Percentiles rank a stretch among this genome's conserved stretches.
phyloP scores from a whole-genome alignment of 2,888 invertebrate genomes.

The Tipula confusa region DNA sequence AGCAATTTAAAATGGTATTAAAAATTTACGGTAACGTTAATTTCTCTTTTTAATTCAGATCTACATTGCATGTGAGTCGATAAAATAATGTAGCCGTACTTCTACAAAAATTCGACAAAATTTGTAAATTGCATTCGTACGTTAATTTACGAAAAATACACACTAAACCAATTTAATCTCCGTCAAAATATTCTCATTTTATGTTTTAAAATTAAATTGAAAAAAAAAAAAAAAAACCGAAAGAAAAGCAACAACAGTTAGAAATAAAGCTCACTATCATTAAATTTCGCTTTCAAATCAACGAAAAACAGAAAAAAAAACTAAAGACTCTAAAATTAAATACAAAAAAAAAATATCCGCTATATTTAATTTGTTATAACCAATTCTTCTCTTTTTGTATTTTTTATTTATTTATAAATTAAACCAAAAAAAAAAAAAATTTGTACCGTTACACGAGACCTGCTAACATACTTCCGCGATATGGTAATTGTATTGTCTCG shows the following conservation, averaged over 20 bases:
- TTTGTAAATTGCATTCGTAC: background rate
- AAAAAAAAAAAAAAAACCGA: background rate
- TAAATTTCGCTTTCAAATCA: slow-evolving; percentile 29
- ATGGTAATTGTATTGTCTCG: slow-evolving; percentile 30
- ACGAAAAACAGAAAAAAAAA: too few species aligned
- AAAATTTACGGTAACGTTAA: background rate
- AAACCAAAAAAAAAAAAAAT: slow-evolving; percentile 31
- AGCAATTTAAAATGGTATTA: slow-evolving; percentile 20
- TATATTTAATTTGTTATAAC: slow-evolving; percentile 31
- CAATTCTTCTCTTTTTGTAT: slow-evolving; percentile 27
- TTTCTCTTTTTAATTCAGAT: background rate
- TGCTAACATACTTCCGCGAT: slow-evolving; percentile 51
- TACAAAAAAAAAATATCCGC: slow-evolving; percentile 27
- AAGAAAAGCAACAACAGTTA: slow-evolving; percentile 3
- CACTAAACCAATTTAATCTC: slow-evolving; percentile 7
- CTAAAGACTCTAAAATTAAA: slow-evolving; percentile 10
- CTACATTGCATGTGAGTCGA: background rate
- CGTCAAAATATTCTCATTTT: background rate
- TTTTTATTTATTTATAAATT: slow-evolving; percentile 28
- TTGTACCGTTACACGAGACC: slow-evolving; percentile 51
- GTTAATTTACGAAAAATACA: background rate
- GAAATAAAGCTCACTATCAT: slow-evolving; percentile 27
- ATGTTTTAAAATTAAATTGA: background rate
- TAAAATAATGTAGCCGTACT: background rate
- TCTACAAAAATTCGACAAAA: background rate